Percentiles rank a stretch among this genome's conserved stretches.
phyloP scores from a whole-genome alignment of 2,113 vertebrate species.

The Malurus elegans region DNA sequence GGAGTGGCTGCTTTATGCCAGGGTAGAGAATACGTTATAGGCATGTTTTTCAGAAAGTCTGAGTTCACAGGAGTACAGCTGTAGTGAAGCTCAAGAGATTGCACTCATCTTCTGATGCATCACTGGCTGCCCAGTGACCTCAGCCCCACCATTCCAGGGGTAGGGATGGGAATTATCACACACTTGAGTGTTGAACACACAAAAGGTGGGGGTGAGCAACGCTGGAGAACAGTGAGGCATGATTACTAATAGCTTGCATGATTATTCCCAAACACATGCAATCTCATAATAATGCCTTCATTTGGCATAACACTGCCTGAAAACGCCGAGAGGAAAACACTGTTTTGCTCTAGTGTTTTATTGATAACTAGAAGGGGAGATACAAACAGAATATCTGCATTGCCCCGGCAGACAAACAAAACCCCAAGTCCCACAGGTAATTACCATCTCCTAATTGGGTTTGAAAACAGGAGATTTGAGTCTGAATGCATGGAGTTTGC shows the following conservation, averaged over 20 bases:
- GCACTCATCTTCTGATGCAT: neutral
- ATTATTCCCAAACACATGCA: conserved; percentile 34
- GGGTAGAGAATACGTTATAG: neutral
- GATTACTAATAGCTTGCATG: conserved; percentile 2
- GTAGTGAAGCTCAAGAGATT: neutral
- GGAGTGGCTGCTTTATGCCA: neutral
- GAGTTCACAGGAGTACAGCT: neutral
- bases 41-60: neutral
- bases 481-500: conserved; percentile 37
- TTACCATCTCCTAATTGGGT: conserved; percentile 78
- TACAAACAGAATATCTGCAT: conserved; percentile 27
- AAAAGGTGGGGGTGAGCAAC: neutral
- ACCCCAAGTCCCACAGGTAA: conserved; percentile 74
- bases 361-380: conserved; percentile 62
- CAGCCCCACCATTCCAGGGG: neutral
- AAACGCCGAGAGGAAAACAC: conserved; percentile 13
- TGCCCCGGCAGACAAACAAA: conserved; percentile 51
- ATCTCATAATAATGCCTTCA: conserved; percentile 23
- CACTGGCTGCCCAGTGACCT: neutral
- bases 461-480: conserved; percentile 67
- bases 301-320: conserved; percentile 34
- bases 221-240: neutral
- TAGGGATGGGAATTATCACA: neutral
- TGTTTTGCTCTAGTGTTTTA: conserved; percentile 65
- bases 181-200: neutral